Evolutionary conservation across 2,113 vertebrate genomes (phyloP), one percentile per base, ranked within the genome.

Genomic region (Oncorhynchus keta): DNA sequence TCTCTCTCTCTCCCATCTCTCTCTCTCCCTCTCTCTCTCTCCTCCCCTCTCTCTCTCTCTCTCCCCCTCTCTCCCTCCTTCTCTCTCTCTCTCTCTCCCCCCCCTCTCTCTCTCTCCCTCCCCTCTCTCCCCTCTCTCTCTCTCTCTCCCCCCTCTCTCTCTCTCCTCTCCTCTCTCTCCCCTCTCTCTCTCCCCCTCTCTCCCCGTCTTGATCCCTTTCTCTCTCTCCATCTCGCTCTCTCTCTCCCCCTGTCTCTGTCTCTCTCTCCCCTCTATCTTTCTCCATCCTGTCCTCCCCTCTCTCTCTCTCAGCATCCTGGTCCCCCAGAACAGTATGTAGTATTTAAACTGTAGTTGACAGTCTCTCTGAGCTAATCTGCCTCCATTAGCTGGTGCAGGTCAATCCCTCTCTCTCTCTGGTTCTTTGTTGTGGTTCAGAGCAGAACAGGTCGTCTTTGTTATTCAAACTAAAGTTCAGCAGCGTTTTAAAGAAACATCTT

Each of bases 401-500:
- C 83, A 5, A 5, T 83, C 89, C 88, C 91, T 85, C 79, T 64
- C 7, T 18, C 14, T 12, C 77, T 32, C 18, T 76, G 79, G 59
- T 75, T 77, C 87, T 91, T 91, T 94, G 91, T 93, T 93, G 93
- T 92, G 91, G 93, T 92, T 91, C 86, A 90, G 91, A 91, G 84
- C 87, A 90, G 84, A 85, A 88, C 89, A 92, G 90, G 91, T 93
- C 91, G 89, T 83, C 83, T 91, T 92, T 92, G 90, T 92, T 92
- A 87, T 84, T 90, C 84, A 87, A 91, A 87, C 91, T 90, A 87
- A 87, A 90, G 89, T 91, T 89, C 79, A 86, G 72, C 76, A 81
- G 39, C 39, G 39, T 83, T 86, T 86, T 86, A 89, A 91, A 85
- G 80, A 74, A 77, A 89, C 90, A 80, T 79, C 88, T 90, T 90